phyloP scores from a whole-genome alignment of 2,113 vertebrate genomes.

The Varanus salvator region DNA sequence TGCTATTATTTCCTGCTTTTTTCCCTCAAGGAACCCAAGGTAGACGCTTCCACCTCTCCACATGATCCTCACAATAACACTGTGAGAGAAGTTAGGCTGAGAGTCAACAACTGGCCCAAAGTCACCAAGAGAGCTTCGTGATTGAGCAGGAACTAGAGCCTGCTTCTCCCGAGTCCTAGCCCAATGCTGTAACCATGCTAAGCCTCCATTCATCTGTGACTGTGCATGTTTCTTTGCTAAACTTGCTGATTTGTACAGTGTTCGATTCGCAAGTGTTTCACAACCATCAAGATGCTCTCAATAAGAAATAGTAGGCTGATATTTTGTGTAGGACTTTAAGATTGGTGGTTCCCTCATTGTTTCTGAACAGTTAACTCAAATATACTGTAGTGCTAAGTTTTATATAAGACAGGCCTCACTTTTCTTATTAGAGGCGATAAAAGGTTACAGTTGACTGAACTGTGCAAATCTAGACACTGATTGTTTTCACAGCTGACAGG shows the following conservation, averaged over 20 bases:
- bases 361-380: constrained; percentile 7
- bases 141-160: too few relatives aligned
- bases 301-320: fast-evolving
- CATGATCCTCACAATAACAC: too few relatives aligned
- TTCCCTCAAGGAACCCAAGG: too few relatives aligned
- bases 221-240: neutral
- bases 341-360: neutral
- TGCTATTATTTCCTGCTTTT: neutral
- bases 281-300: neutral
- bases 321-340: neutral
- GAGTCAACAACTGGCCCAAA: too few relatives aligned
- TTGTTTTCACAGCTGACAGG: neutral
- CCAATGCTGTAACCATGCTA: too few relatives aligned
- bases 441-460: fast-evolving
- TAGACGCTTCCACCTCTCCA: too few relatives aligned
- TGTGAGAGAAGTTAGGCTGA: too few relatives aligned
- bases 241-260: neutral
- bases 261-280: neutral
- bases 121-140: too few relatives aligned
- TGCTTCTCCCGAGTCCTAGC: too few relatives aligned
- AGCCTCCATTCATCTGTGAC: neutral
- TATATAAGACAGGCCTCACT: neutral
- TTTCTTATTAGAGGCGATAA: neutral
- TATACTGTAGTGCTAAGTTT: neutral
- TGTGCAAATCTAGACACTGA: neutral